A percentile compares a stretch with the other conserved stretches of the same genome.
Conservation (phyloP, 2,113 vertebrate genomes). For the Pseudonaja textilis region DNA sequence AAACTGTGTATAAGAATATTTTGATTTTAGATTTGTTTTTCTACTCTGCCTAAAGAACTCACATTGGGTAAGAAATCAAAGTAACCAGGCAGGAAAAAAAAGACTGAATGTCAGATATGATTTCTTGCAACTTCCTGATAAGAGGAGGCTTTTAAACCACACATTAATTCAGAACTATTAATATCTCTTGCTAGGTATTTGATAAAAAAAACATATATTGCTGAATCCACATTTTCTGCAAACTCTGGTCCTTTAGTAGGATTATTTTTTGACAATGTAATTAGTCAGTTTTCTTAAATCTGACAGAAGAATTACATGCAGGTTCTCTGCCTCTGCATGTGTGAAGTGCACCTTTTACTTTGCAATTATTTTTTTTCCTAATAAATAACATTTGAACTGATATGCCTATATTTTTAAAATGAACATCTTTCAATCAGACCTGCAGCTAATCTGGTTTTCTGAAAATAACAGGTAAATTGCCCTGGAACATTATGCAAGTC, state of each 20-base stretch:
- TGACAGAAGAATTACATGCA: neutral
- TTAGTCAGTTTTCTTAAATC: slow-evolving; percentile 24
- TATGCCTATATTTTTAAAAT: slow-evolving; percentile 13
- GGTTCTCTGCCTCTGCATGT: neutral
- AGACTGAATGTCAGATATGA: slow-evolving; percentile 27
- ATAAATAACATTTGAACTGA: slow-evolving; percentile 38
- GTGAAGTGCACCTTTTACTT: neutral
- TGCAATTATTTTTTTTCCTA: slow-evolving; percentile 25
- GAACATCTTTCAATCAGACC: slow-evolving; percentile 16
- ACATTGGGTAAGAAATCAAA: slow-evolving; percentile 40
- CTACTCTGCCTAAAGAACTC: slow-evolving; percentile 15
- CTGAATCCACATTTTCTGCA: slow-evolving; percentile 9
- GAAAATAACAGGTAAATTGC: slow-evolving; percentile 29
- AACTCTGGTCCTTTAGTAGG: slow-evolving; percentile 11
- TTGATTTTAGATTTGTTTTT: slow-evolving; percentile 35
- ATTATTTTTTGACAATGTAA: slow-evolving; percentile 32
- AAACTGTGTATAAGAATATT: slow-evolving; percentile 31
- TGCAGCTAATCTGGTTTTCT: slow-evolving; percentile 23
- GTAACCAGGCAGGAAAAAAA: slow-evolving; percentile 42
- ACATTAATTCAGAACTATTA: slow-evolving; percentile 36
- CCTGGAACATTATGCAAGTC: slow-evolving; percentile 26
- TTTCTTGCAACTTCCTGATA: slow-evolving; percentile 23
- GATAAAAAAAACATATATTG: slow-evolving; percentile 27
- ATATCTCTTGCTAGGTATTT: slow-evolving; percentile 16
- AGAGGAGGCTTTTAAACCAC: slow-evolving; percentile 40